Conservation (phyloP, 2,113 vertebrate genomes). For the cat (Felis catus) region DNA sequence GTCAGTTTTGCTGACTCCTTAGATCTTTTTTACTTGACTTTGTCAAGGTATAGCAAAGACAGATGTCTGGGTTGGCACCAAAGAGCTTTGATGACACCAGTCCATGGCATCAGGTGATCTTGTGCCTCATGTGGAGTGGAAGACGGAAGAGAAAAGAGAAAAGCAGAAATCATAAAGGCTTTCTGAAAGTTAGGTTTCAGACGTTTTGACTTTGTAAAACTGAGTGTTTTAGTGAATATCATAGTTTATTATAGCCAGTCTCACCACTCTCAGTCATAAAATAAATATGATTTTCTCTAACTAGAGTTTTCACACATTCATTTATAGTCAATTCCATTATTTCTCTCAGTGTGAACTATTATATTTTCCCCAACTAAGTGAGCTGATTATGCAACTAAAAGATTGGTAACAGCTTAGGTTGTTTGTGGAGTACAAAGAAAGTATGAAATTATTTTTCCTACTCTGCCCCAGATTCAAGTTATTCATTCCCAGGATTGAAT, state of each 20-base stretch:
- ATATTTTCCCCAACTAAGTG: constrained; percentile 75
- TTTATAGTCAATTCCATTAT: neutral
- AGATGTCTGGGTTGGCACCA: neutral
- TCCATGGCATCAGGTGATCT: neutral
- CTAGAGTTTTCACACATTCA: neutral
- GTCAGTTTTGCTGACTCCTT: neutral
- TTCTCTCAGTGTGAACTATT: neutral
- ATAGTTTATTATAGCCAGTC: neutral
- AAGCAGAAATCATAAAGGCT: neutral
- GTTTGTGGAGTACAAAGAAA: constrained; percentile 15
- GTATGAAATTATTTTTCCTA: neutral
- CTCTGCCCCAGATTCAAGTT: constrained; percentile 11
- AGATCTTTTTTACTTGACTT: neutral
- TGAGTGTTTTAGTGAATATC: neutral
- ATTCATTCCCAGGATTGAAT: constrained; percentile 16
- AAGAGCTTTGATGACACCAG: neutral
- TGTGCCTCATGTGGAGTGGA: neutral
- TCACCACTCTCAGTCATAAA: neutral
- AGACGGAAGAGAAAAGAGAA: neutral
- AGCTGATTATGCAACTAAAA: constrained; percentile 72
- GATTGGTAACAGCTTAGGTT: neutral
- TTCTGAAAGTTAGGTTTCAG: neutral
- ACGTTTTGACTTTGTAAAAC: neutral
- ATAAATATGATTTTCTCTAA: neutral
- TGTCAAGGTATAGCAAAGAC: neutral